Percentiles rank a stretch among this genome's conserved stretches.
These are phyloP conservation scores for Agrotis clavis DNA, from an alignment of 2,888 invertebrate species.

Conservation along the genomic window DNA sequence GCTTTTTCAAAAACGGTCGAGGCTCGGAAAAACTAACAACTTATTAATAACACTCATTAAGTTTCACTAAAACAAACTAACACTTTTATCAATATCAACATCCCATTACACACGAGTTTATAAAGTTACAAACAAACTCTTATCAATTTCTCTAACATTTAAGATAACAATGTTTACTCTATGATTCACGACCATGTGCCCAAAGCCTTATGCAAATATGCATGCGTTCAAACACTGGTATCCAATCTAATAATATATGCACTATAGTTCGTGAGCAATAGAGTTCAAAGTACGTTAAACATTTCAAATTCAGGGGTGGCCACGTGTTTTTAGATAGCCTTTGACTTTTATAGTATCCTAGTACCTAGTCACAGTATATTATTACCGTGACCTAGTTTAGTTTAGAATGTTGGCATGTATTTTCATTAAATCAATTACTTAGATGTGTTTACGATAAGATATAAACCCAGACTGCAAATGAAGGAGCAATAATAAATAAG, in stretches of 20 bases:
- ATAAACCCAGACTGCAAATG: background rate
- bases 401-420: conserved; percentile 27
- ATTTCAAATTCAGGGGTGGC: conserved; percentile 31
- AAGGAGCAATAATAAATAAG: too few species aligned
- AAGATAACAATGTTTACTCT: conserved; percentile 51
- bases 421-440: too few species aligned
- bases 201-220: conserved; percentile 24
- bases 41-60: conserved; percentile 8
- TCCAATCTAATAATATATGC: conserved; percentile 7
- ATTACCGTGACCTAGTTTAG: too few species aligned
- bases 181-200: conserved; percentile 53
- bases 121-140: conserved; percentile 28
- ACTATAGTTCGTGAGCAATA: background rate
- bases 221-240: conserved; percentile 3
- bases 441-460: background rate
- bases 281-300: conserved; percentile 29
- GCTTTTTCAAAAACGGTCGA: too few species aligned
- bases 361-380: too few species aligned
- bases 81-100: conserved; percentile 31
- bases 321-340: conserved; percentile 53
- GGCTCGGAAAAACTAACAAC: background rate
- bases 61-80: conserved; percentile 33
- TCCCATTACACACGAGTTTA: conserved; percentile 16
- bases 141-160: conserved; percentile 55
- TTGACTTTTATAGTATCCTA: conserved; percentile 40